These are phyloP conservation scores for Dicrurus megarhynchus DNA, from an alignment of 2,113 vertebrate genomes.

Conservation along the genomic window DNA sequence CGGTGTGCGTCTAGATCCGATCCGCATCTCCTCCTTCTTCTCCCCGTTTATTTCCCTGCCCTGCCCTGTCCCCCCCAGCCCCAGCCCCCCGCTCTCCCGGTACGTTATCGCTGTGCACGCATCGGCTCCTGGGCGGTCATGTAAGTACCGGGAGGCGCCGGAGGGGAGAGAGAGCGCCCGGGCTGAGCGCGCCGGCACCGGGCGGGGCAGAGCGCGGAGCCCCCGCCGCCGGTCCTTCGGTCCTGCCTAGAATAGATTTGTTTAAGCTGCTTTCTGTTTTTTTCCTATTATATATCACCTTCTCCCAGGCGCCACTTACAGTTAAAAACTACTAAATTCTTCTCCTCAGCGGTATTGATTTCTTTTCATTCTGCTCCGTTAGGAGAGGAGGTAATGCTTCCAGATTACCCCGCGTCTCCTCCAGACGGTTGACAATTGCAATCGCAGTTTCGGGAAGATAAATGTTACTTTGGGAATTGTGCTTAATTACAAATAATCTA, in stretches of 20 bases:
- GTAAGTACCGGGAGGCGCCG: conserved; percentile 32
- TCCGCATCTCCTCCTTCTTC: not conserved
- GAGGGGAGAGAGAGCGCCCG: not conserved
- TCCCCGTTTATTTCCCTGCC: not conserved
- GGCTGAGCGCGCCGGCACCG: not conserved
- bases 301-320: conserved; percentile 59
- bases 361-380: conserved; percentile 79
- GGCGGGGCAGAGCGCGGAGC: not conserved
- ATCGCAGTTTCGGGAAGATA: conserved; percentile 80
- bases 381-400: conserved; percentile 69
- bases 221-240: not conserved
- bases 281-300: conserved; percentile 62
- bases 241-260: conserved; percentile 26
- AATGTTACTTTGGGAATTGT: conserved; percentile 88
- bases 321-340: conserved; percentile 81
- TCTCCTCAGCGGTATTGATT: conserved; percentile 83
- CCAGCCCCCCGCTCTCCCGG: not conserved
- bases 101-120: not conserved
- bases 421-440: conserved; percentile 81
- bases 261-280: conserved; percentile 16
- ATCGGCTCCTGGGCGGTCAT: not conserved
- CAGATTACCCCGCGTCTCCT: conserved; percentile 78
- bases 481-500: conserved; percentile 86
- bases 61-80: too few relatives aligned
- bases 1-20: not conserved